Conservation (phyloP, 2,113 vertebrate genomes). For the Centropus unirufus region DNA sequence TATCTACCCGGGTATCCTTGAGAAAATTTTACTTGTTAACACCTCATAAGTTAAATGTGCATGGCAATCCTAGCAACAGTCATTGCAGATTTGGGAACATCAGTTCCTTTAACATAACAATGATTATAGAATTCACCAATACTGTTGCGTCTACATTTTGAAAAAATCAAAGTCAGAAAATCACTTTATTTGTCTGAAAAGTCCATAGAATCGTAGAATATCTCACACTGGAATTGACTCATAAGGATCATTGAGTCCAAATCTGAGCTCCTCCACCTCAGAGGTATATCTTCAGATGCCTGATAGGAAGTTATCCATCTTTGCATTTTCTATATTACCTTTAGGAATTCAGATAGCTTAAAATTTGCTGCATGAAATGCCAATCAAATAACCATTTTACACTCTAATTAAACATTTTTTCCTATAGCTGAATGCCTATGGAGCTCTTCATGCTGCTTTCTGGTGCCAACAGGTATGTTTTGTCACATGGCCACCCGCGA, state of each 20-base stretch:
- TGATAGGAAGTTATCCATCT: background rate
- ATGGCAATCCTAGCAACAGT: background rate
- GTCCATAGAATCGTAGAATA: background rate
- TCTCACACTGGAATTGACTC: background rate
- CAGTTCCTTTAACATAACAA: background rate
- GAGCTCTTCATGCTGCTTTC: background rate
- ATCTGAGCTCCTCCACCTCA: background rate
- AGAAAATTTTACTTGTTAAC: background rate
- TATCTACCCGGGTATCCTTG: background rate
- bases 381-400: background rate
- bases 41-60: background rate
- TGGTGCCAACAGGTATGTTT: background rate
- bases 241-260: background rate
- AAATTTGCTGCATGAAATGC: background rate
- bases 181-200: background rate
- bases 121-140: background rate
- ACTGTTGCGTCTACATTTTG: background rate
- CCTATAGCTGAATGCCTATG: background rate
- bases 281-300: background rate
- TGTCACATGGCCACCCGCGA: background rate
- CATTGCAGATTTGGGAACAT: background rate
- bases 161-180: background rate
- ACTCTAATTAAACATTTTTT: background rate
- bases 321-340: background rate
- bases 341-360: background rate